Conservation (phyloP, 2,888 invertebrate genomes). For the Troglohyphantes excavatus region DNA sequence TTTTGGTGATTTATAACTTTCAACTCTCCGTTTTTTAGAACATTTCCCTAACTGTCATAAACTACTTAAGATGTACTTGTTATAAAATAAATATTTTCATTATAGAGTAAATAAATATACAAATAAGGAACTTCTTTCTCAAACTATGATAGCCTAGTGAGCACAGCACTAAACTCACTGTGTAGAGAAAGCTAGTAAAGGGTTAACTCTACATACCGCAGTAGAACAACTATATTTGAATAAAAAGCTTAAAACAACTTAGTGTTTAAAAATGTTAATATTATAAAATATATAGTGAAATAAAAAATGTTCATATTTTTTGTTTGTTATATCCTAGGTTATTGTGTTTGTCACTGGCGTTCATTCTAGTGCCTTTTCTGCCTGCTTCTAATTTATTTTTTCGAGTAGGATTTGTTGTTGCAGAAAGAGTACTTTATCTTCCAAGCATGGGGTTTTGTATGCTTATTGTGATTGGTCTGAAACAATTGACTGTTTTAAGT, state of each 20-base stretch:
- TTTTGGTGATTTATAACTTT: no score
- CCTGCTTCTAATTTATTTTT: slow-evolving; percentile 93
- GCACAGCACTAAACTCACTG: no score
- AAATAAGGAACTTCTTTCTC: no score
- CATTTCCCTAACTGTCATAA: no score
- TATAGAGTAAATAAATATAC: no score
- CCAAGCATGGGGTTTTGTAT: slow-evolving; percentile 92
- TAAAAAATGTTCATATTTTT: neutral
- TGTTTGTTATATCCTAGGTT: slow-evolving; percentile 39
- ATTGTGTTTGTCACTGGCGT: slow-evolving; percentile 84
- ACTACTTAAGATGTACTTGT: no score
- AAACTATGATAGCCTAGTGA: no score
- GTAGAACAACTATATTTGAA: no score
- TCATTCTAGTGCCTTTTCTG: slow-evolving; percentile 89
- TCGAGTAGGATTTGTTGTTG: slow-evolving; percentile 94
- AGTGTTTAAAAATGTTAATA: neutral
- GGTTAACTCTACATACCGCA: no score
- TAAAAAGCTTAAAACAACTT: neutral
- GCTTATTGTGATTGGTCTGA: slow-evolving; percentile 87
- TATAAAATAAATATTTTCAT: no score
- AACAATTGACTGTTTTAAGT: slow-evolving; percentile 78
- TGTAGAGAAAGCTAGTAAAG: no score
- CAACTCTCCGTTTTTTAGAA: no score
- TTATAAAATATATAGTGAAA: neutral
- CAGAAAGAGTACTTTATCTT: slow-evolving; percentile 92